These are phyloP conservation scores for Drosophila pseudotakahashii DNA, from an alignment of 2,888 invertebrate genomes.

Conservation along the genomic window DNA sequence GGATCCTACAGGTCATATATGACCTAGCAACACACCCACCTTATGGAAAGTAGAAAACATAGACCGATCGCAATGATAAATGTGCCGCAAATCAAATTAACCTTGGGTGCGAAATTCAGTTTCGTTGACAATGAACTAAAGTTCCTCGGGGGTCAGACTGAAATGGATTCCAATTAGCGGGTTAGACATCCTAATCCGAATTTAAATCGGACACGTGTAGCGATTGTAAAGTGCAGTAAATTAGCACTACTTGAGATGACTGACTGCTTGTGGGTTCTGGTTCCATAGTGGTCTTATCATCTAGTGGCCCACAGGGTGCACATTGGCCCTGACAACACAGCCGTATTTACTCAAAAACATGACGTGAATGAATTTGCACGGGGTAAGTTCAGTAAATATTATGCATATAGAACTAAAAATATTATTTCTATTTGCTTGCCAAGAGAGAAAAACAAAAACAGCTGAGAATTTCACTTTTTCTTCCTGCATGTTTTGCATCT, in stretches of 20 bases:
- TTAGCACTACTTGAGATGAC: slow-evolving; percentile 30
- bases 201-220: slow-evolving; percentile 47
- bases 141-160: slow-evolving; percentile 10
- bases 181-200: slow-evolving; percentile 20
- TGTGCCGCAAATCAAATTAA: slow-evolving; percentile 57
- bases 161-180: slow-evolving; percentile 11
- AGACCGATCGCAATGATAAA: slow-evolving; percentile 3
- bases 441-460: slow-evolving; percentile 9
- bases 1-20: not conserved
- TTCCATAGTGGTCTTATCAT: slow-evolving; percentile 15
- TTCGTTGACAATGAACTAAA: slow-evolving; percentile 27
- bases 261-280: slow-evolving; percentile 1
- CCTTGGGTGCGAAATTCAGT: slow-evolving; percentile 56
- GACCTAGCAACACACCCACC: not conserved
- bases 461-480: slow-evolving; percentile 20
- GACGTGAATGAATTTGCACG: slow-evolving; percentile 28
- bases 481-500: not conserved
- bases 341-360: slow-evolving; percentile 15
- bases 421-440: slow-evolving; percentile 25
- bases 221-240: slow-evolving; percentile 37
- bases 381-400: slow-evolving; percentile 28
- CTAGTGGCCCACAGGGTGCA: not conserved
- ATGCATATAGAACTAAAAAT: slow-evolving; percentile 33
- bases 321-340: slow-evolving; percentile 15
- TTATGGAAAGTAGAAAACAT: not conserved